Evolutionary conservation across 2,113 vertebrate genomes (phyloP), one percentile per base, ranked within the genome.

Genomic region (Meleagris gallopavo): DNA sequence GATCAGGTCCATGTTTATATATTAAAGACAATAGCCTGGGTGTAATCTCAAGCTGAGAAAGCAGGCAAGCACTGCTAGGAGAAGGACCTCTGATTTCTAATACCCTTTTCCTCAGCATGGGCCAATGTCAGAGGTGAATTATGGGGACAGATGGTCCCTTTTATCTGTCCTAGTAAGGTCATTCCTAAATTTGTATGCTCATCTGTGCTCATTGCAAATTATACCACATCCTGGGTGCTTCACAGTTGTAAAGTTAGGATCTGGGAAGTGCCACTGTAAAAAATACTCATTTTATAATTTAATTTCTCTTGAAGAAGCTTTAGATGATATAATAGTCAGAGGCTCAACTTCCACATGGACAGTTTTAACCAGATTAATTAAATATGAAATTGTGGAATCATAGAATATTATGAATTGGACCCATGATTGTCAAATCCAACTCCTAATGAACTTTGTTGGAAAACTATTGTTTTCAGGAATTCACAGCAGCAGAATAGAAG

Each of bases 91-190:
- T 77, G 79, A 34, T 86, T 91, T 90, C 64, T 52, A 73, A 22
- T 6, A 76, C 40, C 30, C 12, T 91, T 70, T 76, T 62, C 60
- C 83, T 73, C 90, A 96, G 45, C 72, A 22, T 77, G 85, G 46
- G 72, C 25, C 41, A 55, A 27, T 38, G 85, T 81, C 92, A 96
- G 72, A 77, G 69, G 17, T 90, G 90, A 91, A 29, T 86, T 83
- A 80, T 21, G 0, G 11, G 79, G 67, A 86, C 83, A 96, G 79
- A 43, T 80, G 60, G 50, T 29, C 55, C 24, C 83, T 94, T 95
- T 88, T 88, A 94, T 91, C 86, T 91, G 34, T 50, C 38, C 75
- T n/a, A 83, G 64, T 43, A 62, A 93, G 45, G 90, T 80, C 55
- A 74, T 60, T 41, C 45, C 60, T 86, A 58, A 41, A 45, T 84